phyloP scores from a whole-genome alignment of 2,113 vertebrate genomes.

The Mesembrinibis cayennensis region DNA sequence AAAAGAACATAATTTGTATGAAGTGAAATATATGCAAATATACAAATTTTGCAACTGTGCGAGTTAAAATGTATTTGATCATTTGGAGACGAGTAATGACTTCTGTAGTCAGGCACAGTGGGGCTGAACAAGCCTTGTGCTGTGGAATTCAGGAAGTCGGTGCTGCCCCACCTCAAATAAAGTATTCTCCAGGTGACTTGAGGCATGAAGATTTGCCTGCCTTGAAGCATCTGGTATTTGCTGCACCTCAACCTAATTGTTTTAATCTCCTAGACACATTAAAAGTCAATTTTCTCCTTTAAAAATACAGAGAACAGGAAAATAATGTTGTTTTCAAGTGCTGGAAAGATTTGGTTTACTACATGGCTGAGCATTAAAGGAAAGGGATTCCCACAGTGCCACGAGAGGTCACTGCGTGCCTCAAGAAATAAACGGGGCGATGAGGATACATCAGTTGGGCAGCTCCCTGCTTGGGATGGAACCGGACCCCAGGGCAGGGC shows the following conservation, averaged over 20 bases:
- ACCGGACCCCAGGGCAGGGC: not conserved
- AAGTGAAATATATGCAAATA: not conserved
- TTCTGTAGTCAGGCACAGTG: not conserved
- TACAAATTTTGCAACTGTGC: fast-evolving
- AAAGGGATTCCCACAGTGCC: not conserved
- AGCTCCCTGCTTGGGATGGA: not conserved
- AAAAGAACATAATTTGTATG: not conserved
- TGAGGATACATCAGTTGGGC: fast-evolving
- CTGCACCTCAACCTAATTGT: not conserved
- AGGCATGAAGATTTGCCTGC: not conserved
- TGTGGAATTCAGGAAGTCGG: not conserved
- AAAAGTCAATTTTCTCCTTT: not conserved
- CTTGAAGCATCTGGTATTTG: not conserved
- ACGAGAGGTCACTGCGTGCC: slow-evolving; percentile 7
- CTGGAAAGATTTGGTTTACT: not conserved
- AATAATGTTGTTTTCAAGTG: not conserved
- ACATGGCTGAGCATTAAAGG: not conserved
- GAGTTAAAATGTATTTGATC: not conserved
- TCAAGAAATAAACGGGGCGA: not conserved
- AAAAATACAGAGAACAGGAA: not conserved
- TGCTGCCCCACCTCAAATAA: not conserved
- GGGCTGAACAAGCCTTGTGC: not conserved
- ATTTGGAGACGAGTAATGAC: not conserved
- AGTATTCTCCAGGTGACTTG: not conserved
- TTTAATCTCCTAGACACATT: not conserved